Base-by-base conservation (phyloP, 2,113 vertebrate genomes). In the Grantiella picta region DNA sequence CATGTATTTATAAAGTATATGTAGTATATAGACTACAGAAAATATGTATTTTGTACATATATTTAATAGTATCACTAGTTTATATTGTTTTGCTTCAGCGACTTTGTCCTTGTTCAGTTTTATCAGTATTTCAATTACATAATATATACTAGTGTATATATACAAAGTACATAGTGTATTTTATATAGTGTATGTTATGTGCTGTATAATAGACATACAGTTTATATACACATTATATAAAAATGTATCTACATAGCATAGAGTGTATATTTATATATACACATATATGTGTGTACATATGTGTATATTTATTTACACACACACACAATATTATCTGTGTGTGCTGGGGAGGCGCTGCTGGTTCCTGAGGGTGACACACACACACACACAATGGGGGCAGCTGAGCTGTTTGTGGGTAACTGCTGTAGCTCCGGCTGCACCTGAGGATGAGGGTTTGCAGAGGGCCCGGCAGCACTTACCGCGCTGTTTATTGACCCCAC, bases 241-340 rank as follows among this genome's bases (percentile, higher is more conserved):
- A 76, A 66, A 31, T 4, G 10, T 14, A 42, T 5, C 24, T 35
- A 31, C 21, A 35, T 11, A 42, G 25, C 6, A 25, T 16, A 76
- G 12, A 20, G 20, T 11, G 53, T 40, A 36, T 65, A 29, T 65
- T 40, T 65, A 15, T 42, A 44, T 4, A 25, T 15, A 21, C 12
- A 77, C 8, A 71, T 24, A 7, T 18, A 31, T 47, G 12, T 49
- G 47, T 28, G 0, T 14, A 15, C 5, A 10, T 7, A 2, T 12
- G 15, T 23, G 10, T 10, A 33, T 65, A 29, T 65, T 40, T 65
- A 12, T 42, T 35, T 4, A 25, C 15, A 21, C 12, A 77, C 8
- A 63, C 9, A 44, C 66, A 15, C 15, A 18, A 6, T 22, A 27
- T 28, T n/a, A 1, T 11, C 9, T 6, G 9, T 7, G 2, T 9